These are phyloP conservation scores for Amblyjoppa fuscipennis DNA, from an alignment of 2,888 invertebrate species.

Conservation along the genomic window DNA sequence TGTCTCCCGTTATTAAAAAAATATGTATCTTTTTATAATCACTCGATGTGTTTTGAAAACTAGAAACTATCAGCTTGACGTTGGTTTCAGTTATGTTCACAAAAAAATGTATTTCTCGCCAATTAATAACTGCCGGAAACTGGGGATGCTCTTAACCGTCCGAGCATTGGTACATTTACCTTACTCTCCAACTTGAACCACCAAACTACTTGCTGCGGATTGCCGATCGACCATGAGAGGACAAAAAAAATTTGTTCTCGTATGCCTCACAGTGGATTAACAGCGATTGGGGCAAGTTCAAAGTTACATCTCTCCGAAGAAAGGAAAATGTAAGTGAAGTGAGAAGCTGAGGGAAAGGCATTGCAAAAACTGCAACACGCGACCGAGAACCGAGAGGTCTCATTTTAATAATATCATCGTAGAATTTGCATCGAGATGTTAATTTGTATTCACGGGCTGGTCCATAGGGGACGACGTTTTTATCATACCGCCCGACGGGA, in stretches of 20 bases:
- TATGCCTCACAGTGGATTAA: not conserved
- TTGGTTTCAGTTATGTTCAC: no score
- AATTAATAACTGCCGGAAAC: no score
- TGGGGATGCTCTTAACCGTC: no score
- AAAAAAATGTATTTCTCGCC: no score
- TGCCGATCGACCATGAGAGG: no score
- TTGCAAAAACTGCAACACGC: conserved; percentile 30
- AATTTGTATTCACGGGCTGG: conserved; percentile 66
- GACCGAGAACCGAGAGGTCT: conserved; percentile 12
- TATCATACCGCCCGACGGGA: conserved; percentile 46
- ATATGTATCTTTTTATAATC: no score
- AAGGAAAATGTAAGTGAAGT: not conserved
- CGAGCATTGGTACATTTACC: no score
- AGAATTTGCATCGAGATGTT: conserved; percentile 65
- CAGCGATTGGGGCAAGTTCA: not conserved
- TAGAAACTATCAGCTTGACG: no score
- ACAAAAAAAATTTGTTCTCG: not conserved
- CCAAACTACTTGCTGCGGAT: no score
- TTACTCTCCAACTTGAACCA: no score
- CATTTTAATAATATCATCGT: conserved; percentile 67
- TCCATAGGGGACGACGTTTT: conserved; percentile 52
- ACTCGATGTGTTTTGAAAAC: no score
- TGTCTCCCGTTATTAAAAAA: no score
- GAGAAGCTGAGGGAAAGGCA: not conserved
- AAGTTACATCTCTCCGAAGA: not conserved